A percentile compares a stretch with the other conserved stretches of the same genome.
Conservation (phyloP, 2,888 invertebrate genomes). For the Caenorhabditis sulstoni region DNA sequence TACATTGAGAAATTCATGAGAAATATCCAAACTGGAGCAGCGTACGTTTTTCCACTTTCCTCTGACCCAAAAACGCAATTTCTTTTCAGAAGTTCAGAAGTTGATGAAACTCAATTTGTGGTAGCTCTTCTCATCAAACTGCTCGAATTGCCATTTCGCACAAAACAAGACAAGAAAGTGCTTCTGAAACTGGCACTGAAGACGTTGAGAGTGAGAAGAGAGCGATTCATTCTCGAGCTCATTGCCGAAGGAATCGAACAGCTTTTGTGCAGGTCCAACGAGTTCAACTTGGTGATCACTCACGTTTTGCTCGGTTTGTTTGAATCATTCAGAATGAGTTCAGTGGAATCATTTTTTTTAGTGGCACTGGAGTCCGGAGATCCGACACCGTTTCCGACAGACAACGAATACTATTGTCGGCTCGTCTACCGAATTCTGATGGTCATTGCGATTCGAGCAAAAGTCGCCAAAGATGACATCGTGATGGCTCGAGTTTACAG, state of each 20-base stretch:
- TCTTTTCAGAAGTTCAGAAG: not conserved
- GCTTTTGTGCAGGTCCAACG: conserved; percentile 40
- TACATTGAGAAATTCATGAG: conserved; percentile 37
- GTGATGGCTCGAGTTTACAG: conserved; percentile 33
- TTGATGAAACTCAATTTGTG: conserved; percentile 29
- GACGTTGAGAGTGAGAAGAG: conserved; percentile 28
- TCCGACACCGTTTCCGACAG: conserved; percentile 33
- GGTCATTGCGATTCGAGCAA: conserved; percentile 41
- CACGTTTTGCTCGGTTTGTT: conserved; percentile 21
- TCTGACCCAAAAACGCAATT: not conserved
- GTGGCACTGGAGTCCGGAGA: conserved; percentile 31
- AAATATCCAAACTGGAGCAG: conserved; percentile 24
- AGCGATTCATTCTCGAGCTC: conserved; percentile 36
- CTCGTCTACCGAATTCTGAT: conserved; percentile 35
- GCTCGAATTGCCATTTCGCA: conserved; percentile 22
- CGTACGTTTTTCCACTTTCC: conserved; percentile 8
- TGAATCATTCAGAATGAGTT: not conserved
- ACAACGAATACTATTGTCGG: conserved; percentile 42
- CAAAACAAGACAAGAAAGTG: conserved; percentile 44
- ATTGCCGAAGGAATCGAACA: conserved; percentile 42
- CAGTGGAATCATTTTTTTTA: too few species aligned
- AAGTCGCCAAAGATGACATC: conserved; percentile 32
- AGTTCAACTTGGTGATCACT: conserved; percentile 35
- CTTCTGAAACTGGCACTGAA: conserved; percentile 16
- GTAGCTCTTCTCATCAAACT: conserved; percentile 31